Percentiles rank a stretch among this genome's conserved stretches.
These are phyloP conservation scores for Lasioglossum lativentre DNA, from an alignment of 2,888 invertebrate genomes.

Conservation along the genomic window DNA sequence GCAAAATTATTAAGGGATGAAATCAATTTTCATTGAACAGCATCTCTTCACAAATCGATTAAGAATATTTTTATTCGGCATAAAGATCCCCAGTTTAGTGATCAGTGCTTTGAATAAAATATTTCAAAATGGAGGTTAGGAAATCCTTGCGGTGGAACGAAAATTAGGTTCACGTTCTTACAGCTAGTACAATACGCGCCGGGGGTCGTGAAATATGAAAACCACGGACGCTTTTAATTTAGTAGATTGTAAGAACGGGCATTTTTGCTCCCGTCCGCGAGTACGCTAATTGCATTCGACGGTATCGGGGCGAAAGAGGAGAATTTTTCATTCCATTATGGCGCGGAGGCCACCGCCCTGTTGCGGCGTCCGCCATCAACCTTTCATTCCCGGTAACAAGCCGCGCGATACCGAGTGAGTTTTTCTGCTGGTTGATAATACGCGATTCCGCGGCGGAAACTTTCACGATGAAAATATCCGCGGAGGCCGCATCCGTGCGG, in stretches of 20 bases:
- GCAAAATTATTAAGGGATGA: no score
- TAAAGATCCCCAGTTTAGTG: no score
- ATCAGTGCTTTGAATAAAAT: no score
- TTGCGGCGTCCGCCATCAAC: neutral
- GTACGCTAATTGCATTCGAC: neutral
- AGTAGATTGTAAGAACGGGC: neutral
- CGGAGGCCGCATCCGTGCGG: neutral
- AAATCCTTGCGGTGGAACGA: neutral
- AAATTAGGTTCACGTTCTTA: neutral
- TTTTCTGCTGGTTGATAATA: constrained; percentile 4
- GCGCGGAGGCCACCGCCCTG: neutral
- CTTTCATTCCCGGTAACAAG: neutral
- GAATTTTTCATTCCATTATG: constrained; percentile 15
- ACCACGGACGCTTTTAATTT: neutral
- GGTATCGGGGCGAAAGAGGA: constrained; percentile 8
- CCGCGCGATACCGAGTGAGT: neutral
- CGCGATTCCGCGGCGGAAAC: constrained; percentile 13
- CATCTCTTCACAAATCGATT: no score
- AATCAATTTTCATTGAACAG: no score
- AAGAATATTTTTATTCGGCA: no score
- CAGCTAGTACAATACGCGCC: neutral
- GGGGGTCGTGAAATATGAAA: neutral
- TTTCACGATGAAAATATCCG: constrained; percentile 8
- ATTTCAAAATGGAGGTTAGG: neutral
- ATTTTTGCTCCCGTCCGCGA: neutral